Base-by-base conservation (phyloP, 2,888 invertebrate genomes). In the Melanostoma mellinum region DNA sequence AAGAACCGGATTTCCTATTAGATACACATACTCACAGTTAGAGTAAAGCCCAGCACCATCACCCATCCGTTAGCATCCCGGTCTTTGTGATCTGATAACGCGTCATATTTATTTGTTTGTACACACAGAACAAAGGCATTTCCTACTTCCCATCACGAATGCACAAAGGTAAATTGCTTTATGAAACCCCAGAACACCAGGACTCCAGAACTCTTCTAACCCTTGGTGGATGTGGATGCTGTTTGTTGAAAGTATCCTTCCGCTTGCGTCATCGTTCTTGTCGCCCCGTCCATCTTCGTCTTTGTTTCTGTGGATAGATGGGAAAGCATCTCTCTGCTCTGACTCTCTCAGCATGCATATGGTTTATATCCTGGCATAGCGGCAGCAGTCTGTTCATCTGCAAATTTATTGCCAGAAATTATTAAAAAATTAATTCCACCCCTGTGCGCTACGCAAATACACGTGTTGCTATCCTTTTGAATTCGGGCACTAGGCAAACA, bases 391-490 rank as follows among this genome's bases (percentile, higher is more conserved):
- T 75, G 85, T 81, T 84, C 85, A 86, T 73, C 78, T 85, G 74
- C 76, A 84, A 86, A 86, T 86, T 86, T 86, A 87, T 87, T 86
- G 85, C 86, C 85, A 85, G 82, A 85, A 86, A 86, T 86, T 86
- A 87, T 87, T 87, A 87, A 87, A 87, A 87, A 86, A 87, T 87
- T 86, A 87, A 87, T 87, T 86, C 86, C 84, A 87, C 86, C 85
- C 82, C 86, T 86, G 79, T 86, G 87, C 82, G 77, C 78, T 78
- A 86, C 85, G 76, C 81, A 85, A 85, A 86, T 68, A 85, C 86
- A 87, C 87, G 85, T 87, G 87, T 87, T 87, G 87, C 86, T 82
- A 78, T 84, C 63, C 78, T 84, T 84, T 84, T 84, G 78, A 78
- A 84, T 84, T 84, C 82, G 82, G 82, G 78, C 82, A 84, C 74